Base-by-base conservation (phyloP, 2,797 vertebrate species). In the Mareca strepera region DNA sequence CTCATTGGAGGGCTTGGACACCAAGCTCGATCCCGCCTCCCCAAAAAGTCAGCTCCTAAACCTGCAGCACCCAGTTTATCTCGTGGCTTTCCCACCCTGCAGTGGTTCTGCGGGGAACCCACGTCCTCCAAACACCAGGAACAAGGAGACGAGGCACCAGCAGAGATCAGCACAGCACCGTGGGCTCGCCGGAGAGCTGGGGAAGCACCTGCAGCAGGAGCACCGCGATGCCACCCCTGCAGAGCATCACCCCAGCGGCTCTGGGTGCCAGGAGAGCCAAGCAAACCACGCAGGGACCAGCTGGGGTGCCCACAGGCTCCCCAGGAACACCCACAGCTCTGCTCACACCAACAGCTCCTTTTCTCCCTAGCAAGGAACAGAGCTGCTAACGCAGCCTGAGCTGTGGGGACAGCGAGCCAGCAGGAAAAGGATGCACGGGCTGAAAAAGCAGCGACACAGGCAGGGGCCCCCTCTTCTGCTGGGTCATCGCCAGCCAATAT, bases 1-100 rank as follows among this genome's bases (percentile, higher is more conserved):
- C 4, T 67, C 5, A 1, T 22, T 0, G 1, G 33, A 52, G 44
- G 9, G 18, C 60, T 2, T 1, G 6, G 28, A 56, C 0, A 3
- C 16, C 50, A 48, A 62, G 6, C 26, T 63, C 64, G 22, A 72
- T 23, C 37, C n/a, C 9, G 26, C 7, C 16, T 74, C 68, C 63
- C 58, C 37, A 26, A 50, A 81, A 58, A 2, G 7, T 14, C 7
- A 0, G 41, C 22, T 75, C 31, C 66, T 7, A 3, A 88, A 25
- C n/a, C 78, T 69, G 33, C 31, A 2, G 0, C 25, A 66, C 18
- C 12, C 15, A 2, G 1, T 48, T 56, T 33, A 21, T 25, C 66
- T 67, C 37, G 17, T 50, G 77, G 41, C 41, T 92, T 55, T 64
- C 58, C 31, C 39, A 55, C 37, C 20, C 31, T 18, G 7, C 58